A percentile compares a stretch with the other conserved stretches of the same genome.
phyloP scores from a whole-genome alignment of 2,113 vertebrate genomes.

The Zosterops pallidus region DNA sequence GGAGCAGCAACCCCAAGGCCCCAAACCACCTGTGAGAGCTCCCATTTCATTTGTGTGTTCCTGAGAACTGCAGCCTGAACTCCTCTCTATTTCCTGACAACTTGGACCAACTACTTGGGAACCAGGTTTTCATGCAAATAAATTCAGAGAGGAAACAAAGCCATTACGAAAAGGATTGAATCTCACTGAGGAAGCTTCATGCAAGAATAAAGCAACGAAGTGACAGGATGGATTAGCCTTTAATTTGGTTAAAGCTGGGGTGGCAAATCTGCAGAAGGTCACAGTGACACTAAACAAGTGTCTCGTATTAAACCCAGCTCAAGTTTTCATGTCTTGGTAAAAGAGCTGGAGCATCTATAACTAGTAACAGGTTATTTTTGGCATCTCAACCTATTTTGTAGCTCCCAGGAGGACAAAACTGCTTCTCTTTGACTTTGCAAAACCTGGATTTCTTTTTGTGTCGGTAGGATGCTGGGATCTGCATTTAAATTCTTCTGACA shows the following conservation, averaged over 20 bases:
- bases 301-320: conserved; percentile 15
- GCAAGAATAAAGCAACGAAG: background rate
- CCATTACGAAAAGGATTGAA: background rate
- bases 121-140: background rate
- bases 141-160: accelerated
- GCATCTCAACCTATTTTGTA: conserved; percentile 66
- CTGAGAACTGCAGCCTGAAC: background rate
- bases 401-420: conserved; percentile 40
- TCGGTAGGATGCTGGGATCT: conserved; percentile 7
- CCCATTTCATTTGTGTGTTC: background rate
- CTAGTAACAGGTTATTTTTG: conserved; percentile 67
- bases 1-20: background rate
- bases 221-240: background rate
- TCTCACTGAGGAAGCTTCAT: background rate
- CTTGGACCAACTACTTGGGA: background rate
- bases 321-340: conserved; percentile 7
- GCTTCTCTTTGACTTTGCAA: conserved; percentile 63
- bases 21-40: background rate
- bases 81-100: background rate
- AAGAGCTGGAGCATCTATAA: conserved; percentile 55
- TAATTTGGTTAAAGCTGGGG: background rate
- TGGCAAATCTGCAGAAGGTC: conserved; percentile 42
- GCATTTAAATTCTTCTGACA: conserved; percentile 29
- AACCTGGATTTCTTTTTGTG: conserved; percentile 47
- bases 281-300: conserved; percentile 41